Base-by-base conservation (phyloP, 2,888 invertebrate genomes). In the Myathropa florea region DNA sequence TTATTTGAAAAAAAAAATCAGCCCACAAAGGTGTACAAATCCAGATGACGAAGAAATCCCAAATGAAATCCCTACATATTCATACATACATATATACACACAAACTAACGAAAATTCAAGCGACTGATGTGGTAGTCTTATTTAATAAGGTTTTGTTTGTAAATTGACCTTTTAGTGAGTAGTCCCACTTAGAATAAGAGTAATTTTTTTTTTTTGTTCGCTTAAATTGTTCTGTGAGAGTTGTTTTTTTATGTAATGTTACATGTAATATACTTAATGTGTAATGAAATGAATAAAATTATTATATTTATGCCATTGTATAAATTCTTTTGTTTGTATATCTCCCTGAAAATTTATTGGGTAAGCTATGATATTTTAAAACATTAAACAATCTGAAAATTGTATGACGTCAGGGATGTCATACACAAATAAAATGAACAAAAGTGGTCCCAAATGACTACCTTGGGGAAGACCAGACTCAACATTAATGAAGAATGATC, bases 61-160 rank as follows among this genome's bases (percentile, higher is more conserved):
- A 64, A 24, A 21, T 70, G 21, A 28, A 28, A 4, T 60, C 3
- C 18, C 23, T 24, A 30, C 60, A 60, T 23, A 18, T 28, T 18
- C 67, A 39, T 18, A 28, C 18, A 24, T 46, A 46, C 7, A 18
- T 21, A 36, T 64, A 39, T 36, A 36, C 28, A 39, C 59, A 3
- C 59, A 23, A 28, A 28, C 9, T 46, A 7, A 30, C 4, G 55
- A 30, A 28, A 26, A 28, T 60, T 18, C 39, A 65, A 67, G 60
- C 26, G 77, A 61, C 68, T 67, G 77, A 77, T n/a, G 26, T 33
- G 67, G 67, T 77, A 68, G 77, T 68, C 68, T 68, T 61, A 77
- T 68, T 77, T 53, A 59, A 26, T 68, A 57, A 70, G 55, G 21
- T 63, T 68, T 4, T 18, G 68, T 12, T 68, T 30, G 18, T 21